Evolutionary conservation across 2,888 invertebrate genomes (phyloP).

Genomic region (Girardia tigrina): DNA sequence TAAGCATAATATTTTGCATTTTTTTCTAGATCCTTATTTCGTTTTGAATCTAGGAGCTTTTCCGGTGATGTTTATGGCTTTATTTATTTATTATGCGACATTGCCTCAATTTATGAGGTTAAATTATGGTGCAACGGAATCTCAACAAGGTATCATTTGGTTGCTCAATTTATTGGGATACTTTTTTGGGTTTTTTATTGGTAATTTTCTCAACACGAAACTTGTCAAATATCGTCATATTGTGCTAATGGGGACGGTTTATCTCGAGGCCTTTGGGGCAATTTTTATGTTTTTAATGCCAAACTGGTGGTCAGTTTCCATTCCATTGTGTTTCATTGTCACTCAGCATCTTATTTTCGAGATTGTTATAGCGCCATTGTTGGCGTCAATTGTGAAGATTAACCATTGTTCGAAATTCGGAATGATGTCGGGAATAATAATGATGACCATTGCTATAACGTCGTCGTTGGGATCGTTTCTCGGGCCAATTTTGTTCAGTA

Average conservation of each 20-base stretch:
- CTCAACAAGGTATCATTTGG: too few relatives aligned
- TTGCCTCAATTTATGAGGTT: too few relatives aligned
- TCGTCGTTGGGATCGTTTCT: neutral
- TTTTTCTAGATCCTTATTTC: neutral
- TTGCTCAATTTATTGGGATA: neutral
- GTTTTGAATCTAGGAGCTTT: neutral
- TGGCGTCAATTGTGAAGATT: neutral
- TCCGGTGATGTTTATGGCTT: neutral
- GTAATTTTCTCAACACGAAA: conserved; percentile 1
- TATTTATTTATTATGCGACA: conserved; percentile 5
- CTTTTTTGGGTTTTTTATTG: neutral
- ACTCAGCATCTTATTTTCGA: conserved; percentile 10
- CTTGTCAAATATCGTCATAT: neutral
- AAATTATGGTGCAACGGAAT: too few relatives aligned
- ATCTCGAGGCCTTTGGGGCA: neutral
- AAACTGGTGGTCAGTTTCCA: neutral
- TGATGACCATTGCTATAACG: neutral
- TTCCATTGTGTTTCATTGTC: conserved; percentile 13
- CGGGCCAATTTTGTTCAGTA: neutral
- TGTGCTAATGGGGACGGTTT: neutral
- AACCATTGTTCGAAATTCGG: neutral
- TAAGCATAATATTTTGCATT: neutral
- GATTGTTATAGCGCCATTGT: neutral
- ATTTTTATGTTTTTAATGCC: neutral
- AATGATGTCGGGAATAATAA: neutral